phyloP scores from a whole-genome alignment of 1,140 invertebrate genomes.

The Mylabris phalerata region DNA sequence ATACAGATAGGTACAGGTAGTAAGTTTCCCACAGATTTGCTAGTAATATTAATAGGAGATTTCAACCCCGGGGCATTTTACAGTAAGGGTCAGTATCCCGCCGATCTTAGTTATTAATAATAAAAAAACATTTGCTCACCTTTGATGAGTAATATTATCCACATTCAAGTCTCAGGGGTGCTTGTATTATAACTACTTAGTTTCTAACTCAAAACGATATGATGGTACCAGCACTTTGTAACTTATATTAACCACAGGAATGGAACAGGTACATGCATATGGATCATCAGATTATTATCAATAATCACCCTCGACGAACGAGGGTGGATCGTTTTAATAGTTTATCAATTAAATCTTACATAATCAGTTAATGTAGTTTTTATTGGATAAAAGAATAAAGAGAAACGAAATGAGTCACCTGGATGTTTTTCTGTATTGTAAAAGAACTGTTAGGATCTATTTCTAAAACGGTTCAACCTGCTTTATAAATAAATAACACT shows the following conservation, averaged over 20 bases:
- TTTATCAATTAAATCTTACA: too few relatives aligned
- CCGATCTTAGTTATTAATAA: conserved; percentile 6
- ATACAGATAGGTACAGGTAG: background rate
- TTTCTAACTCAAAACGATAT: background rate
- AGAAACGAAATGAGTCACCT: conserved; percentile 11
- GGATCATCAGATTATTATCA: too few relatives aligned
- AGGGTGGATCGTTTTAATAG: too few relatives aligned
- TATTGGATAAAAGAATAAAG: too few relatives aligned
- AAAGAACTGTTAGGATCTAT: conserved; percentile 12
- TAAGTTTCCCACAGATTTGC: conserved; percentile 10
- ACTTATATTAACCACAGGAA: conserved; percentile 2
- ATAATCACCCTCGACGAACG: too few relatives aligned
- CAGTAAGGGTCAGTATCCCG: conserved; percentile 13
- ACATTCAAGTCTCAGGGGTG: conserved; percentile 4
- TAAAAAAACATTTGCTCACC: conserved; percentile 12
- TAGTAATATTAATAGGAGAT: conserved; percentile 4
- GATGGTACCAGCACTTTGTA: conserved; percentile 13
- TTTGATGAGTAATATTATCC: conserved; percentile 13
- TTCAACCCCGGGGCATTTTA: conserved; percentile 8
- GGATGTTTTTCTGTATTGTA: conserved; percentile 6
- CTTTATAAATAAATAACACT: conserved; percentile 12
- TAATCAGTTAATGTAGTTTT: too few relatives aligned
- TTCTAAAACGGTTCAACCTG: conserved; percentile 12
- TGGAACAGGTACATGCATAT: conserved; percentile 1
- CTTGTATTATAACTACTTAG: conserved; percentile 4